A percentile compares a stretch with the other conserved stretches of the same genome.
Conservation (phyloP, 1,140 invertebrate genomes). For the Drosophila neocordata region DNA sequence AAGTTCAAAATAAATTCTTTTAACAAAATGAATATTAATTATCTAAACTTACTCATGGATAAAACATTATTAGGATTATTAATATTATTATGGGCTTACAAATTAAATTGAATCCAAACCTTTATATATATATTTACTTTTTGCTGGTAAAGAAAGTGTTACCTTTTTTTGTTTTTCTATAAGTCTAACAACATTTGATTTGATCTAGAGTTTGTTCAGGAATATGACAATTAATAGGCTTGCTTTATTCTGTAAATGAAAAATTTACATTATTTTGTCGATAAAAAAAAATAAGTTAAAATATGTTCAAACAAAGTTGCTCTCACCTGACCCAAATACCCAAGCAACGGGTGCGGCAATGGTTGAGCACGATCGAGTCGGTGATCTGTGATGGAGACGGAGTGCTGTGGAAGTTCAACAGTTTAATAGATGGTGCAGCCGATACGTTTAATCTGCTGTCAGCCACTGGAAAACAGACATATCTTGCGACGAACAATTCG, state of each 20-base stretch:
- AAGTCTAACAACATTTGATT: not conserved
- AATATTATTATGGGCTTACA: too few species aligned
- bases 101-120: too few species aligned
- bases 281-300: not conserved
- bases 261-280: not conserved
- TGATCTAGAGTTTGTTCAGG: not conserved
- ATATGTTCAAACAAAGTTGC: constrained; percentile 56
- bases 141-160: too few species aligned
- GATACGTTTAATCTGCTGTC: constrained; percentile 44
- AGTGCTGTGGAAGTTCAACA: constrained; percentile 51
- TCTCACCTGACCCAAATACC: constrained; percentile 46
- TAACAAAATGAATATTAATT: too few species aligned
- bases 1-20: not conserved
- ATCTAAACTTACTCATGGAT: too few species aligned
- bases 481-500: constrained; percentile 52
- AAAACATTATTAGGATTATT: too few species aligned
- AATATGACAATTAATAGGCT: not conserved
- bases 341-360: constrained; percentile 46
- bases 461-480: constrained; percentile 21
- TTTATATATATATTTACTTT: too few species aligned
- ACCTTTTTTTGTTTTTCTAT: too few species aligned
- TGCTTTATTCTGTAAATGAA: not conserved
- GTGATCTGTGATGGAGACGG: constrained; percentile 65
- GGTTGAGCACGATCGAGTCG: constrained; percentile 43
- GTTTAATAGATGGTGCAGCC: constrained; percentile 25